Percentiles rank a stretch among this genome's conserved stretches.
phyloP scores from a whole-genome alignment of 2,888 invertebrate species.

The Oscheius sp. region DNA sequence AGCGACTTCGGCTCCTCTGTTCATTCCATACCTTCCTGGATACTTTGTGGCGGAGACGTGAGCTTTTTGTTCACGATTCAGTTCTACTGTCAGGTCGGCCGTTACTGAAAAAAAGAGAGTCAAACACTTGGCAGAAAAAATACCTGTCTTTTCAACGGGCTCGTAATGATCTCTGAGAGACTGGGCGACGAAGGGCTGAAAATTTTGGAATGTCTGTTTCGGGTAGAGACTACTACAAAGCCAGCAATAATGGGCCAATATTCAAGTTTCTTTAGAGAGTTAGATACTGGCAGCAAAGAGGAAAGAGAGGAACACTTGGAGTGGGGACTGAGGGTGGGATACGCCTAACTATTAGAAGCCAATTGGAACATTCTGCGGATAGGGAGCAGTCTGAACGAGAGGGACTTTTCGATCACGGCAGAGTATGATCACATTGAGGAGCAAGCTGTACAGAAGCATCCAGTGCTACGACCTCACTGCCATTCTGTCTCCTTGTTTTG shows the following conservation, averaged over 20 bases:
- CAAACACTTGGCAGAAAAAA: not conserved
- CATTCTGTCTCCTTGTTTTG: too few relatives aligned
- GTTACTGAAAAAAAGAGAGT: constrained; percentile 3
- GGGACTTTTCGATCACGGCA: too few relatives aligned
- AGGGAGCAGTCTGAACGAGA: too few relatives aligned
- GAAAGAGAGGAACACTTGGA: constrained; percentile 2
- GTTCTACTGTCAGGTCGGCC: constrained; percentile 54
- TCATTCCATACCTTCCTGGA: constrained; percentile 32
- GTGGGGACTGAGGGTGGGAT: not conserved
- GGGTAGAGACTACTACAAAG: too few relatives aligned
- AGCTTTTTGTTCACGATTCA: constrained; percentile 61
- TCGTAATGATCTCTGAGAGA: constrained; percentile 30
- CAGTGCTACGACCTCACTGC: too few relatives aligned
- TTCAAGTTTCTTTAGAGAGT: too few relatives aligned
- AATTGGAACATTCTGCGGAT: too few relatives aligned
- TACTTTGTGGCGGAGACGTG: constrained; percentile 53
- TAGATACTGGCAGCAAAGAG: too few relatives aligned
- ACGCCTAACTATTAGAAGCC: not conserved
- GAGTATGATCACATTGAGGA: too few relatives aligned
- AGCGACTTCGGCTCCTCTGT: constrained; percentile 10
- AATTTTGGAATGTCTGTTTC: not conserved
- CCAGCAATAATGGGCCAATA: too few relatives aligned
- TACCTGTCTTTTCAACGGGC: constrained; percentile 24
- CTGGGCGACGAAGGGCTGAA: constrained; percentile 38
- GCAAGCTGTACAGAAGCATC: too few relatives aligned